Percentiles rank a stretch among this genome's conserved stretches.
These are phyloP conservation scores for Tyria jacobaeae DNA, from an alignment of 2,888 invertebrate genomes.

Conservation along the genomic window DNA sequence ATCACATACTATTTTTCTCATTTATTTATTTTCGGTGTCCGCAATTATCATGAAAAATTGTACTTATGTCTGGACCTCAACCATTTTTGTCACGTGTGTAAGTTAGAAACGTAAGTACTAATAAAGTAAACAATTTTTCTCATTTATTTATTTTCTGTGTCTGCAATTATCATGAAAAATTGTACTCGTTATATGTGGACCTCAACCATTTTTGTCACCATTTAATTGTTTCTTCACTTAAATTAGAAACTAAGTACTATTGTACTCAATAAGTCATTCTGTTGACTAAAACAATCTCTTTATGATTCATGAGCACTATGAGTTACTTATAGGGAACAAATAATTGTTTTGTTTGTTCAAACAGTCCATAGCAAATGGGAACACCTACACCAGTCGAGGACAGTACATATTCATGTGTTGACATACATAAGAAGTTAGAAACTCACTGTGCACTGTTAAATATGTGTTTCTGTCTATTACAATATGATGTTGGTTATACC, in stretches of 20 bases:
- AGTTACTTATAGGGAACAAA: constrained; percentile 1
- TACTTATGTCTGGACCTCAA: too few species aligned
- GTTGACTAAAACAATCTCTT: constrained; percentile 5
- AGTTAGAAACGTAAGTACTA: too few species aligned
- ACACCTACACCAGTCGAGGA: not conserved
- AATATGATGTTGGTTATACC: too few species aligned
- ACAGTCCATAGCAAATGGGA: constrained; percentile 1
- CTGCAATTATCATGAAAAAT: too few species aligned
- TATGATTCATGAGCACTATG: constrained; percentile 12
- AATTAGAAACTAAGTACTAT: constrained; percentile 6
- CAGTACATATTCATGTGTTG: not conserved
- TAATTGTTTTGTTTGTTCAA: constrained; percentile 11
- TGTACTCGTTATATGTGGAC: too few species aligned
- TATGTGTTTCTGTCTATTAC: not conserved
- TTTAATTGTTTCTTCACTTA: not conserved
- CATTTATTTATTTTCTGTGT: too few species aligned
- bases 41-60: too few species aligned
- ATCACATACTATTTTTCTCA: too few species aligned
- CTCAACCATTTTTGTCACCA: not conserved
- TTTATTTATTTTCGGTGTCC: too few species aligned
- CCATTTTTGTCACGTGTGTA: too few species aligned
- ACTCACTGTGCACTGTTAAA: too few species aligned
- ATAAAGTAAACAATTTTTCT: too few species aligned
- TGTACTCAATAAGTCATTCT: constrained; percentile 11
- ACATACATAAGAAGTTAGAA: not conserved